These are phyloP conservation scores for Cordylochernes scorpioides DNA, from an alignment of 2,888 invertebrate genomes.

Conservation along the genomic window DNA sequence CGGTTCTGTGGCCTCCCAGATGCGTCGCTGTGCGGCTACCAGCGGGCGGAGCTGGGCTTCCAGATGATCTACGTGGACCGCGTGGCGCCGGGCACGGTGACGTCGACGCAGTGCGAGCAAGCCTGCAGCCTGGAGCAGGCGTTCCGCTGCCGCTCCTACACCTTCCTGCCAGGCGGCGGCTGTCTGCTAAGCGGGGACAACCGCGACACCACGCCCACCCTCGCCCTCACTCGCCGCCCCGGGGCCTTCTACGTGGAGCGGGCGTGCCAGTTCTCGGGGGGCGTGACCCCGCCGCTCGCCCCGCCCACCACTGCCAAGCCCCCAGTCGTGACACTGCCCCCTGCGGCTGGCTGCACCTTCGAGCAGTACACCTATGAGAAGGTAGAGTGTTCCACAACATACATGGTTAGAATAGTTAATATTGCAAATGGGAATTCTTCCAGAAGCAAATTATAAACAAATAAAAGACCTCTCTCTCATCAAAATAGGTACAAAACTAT, in stretches of 20 bases:
- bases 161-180: slow-evolving; percentile 15
- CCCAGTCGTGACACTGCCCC: slow-evolving; percentile 4
- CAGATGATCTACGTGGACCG: slow-evolving; percentile 23
- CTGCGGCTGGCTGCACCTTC: slow-evolving; percentile 8
- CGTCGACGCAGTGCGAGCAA: slow-evolving; percentile 22
- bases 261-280: slow-evolving; percentile 18
- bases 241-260: slow-evolving; percentile 43
- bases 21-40: slow-evolving; percentile 21
- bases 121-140: slow-evolving; percentile 23
- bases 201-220: slow-evolving; percentile 14
- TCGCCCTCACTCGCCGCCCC: slow-evolving; percentile 28
- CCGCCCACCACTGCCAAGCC: slow-evolving; percentile 3
- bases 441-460: no score
- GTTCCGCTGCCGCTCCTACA: slow-evolving; percentile 22
- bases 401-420: no score
- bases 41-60: slow-evolving; percentile 19
- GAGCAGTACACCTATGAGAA: slow-evolving; percentile 15
- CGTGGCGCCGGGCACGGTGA: slow-evolving; percentile 15
- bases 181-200: slow-evolving; percentile 56
- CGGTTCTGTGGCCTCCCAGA: no score
- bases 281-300: not conserved
- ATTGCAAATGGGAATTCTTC: no score
- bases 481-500: no score
- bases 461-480: no score
- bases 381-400: slow-evolving; percentile 10